A percentile compares a stretch with the other conserved stretches of the same genome.
These are phyloP conservation scores for Gerris lacustris DNA, from an alignment of 2,888 invertebrate species.

Conservation along the genomic window DNA sequence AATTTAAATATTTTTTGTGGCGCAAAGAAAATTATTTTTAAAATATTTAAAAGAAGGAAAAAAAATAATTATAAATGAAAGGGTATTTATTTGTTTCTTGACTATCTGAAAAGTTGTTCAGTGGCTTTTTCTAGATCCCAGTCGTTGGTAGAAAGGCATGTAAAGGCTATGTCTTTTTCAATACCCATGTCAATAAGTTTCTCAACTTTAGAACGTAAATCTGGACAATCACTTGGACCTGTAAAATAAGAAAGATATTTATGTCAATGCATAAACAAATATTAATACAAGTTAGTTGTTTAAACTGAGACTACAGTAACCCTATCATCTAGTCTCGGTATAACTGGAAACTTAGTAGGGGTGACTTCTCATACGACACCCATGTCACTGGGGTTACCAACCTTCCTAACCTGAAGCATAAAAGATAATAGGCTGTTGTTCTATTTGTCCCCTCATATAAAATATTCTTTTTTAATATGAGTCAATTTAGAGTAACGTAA, in stretches of 20 bases:
- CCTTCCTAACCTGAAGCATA: no score
- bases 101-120: constrained; percentile 74
- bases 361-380: no score
- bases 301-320: background rate
- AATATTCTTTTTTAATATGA: no score
- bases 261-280: no score
- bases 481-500: no score
- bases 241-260: constrained; percentile 29
- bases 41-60: no score
- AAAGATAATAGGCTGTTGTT: no score
- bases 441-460: no score
- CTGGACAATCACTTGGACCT: constrained; percentile 62
- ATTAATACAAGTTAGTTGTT: background rate
- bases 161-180: constrained; percentile 74
- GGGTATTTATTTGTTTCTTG: constrained; percentile 2
- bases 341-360: no score
- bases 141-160: constrained; percentile 79
- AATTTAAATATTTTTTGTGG: no score
- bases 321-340: background rate
- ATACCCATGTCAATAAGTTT: constrained; percentile 89
- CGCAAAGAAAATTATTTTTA: no score
- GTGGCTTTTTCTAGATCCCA: constrained; percentile 90
- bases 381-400: no score
- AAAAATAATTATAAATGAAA: background rate
- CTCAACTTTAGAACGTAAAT: constrained; percentile 77